Conservation (phyloP, 2,113 vertebrate genomes). For the Chionomys nivalis region DNA sequence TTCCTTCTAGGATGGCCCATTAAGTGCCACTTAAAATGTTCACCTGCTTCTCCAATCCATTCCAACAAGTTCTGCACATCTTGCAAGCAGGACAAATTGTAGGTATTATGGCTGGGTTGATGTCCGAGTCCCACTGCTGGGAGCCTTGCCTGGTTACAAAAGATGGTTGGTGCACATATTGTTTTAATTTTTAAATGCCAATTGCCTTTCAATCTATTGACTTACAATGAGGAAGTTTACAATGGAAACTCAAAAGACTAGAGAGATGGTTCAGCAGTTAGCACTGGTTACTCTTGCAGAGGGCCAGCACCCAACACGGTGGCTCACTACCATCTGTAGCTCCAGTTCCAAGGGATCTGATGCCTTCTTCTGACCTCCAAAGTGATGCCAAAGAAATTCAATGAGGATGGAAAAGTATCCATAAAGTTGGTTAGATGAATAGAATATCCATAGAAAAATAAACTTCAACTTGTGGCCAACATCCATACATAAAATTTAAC, state of each 20-base stretch:
- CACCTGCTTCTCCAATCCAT: no score
- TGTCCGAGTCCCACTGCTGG: no score
- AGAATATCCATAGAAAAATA: conserved; percentile 6
- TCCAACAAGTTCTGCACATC: no score
- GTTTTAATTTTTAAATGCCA: not conserved
- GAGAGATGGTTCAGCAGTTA: not conserved
- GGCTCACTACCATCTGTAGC: not conserved
- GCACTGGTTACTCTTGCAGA: not conserved
- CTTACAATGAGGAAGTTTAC: not conserved
- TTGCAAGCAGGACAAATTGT: no score
- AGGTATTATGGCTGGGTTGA: no score
- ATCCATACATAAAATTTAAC: not conserved
- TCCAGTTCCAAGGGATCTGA: not conserved
- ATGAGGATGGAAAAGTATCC: not conserved
- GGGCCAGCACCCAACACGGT: not conserved
- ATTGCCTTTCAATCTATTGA: not conserved
- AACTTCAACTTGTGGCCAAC: not conserved
- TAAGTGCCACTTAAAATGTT: no score
- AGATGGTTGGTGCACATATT: not conserved
- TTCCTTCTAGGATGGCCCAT: no score
- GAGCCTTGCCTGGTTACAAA: no score
- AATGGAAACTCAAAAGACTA: not conserved
- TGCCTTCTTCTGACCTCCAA: not conserved
- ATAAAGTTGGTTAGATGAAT: not conserved
- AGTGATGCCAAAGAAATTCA: conserved; percentile 40